phyloP scores from a whole-genome alignment of 2,888 invertebrate species.

The Hirtodrosophila trivittata region DNA sequence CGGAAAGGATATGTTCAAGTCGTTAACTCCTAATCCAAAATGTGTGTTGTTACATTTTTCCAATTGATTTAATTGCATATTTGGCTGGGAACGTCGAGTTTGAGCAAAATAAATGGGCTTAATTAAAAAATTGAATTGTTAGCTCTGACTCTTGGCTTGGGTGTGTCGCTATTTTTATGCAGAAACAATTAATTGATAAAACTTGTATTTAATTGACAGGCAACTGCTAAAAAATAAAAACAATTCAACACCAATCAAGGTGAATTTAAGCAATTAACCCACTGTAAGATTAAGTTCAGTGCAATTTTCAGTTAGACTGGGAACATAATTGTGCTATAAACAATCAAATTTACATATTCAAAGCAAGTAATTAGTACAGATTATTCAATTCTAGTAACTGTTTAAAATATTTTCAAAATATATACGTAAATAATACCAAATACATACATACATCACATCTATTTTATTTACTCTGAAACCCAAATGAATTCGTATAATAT shows the following conservation, averaged over 20 bases:
- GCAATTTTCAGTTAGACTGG: too few relatives aligned
- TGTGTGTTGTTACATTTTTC: slow-evolving; percentile 1
- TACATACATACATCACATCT: too few relatives aligned
- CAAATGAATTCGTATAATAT: too few relatives aligned
- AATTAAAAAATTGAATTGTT: slow-evolving; percentile 9
- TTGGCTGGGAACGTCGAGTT: slow-evolving; percentile 9
- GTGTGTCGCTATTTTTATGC: slow-evolving; percentile 3
- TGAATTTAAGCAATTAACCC: slow-evolving; percentile 19
- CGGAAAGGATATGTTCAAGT: neutral
- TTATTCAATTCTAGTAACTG: too few relatives aligned
- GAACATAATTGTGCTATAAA: too few relatives aligned
- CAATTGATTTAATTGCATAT: slow-evolving; percentile 32
- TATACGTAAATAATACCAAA: too few relatives aligned
- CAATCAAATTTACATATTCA: too few relatives aligned
- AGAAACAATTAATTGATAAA: slow-evolving; percentile 5
- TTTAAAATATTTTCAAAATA: too few relatives aligned
- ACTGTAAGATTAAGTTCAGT: slow-evolving; percentile 4
- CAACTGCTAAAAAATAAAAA: slow-evolving; percentile 1
- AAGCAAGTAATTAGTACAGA: too few relatives aligned
- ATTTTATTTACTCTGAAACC: too few relatives aligned
- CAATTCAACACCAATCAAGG: slow-evolving; percentile 31
- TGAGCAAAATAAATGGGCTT: slow-evolving; percentile 4
- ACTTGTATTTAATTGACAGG: slow-evolving; percentile 14
- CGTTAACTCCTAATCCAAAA: neutral
- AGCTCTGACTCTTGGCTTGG: neutral